Conservation (phyloP, 1,140 invertebrate species). For the Teleogryllus occipitalis region DNA sequence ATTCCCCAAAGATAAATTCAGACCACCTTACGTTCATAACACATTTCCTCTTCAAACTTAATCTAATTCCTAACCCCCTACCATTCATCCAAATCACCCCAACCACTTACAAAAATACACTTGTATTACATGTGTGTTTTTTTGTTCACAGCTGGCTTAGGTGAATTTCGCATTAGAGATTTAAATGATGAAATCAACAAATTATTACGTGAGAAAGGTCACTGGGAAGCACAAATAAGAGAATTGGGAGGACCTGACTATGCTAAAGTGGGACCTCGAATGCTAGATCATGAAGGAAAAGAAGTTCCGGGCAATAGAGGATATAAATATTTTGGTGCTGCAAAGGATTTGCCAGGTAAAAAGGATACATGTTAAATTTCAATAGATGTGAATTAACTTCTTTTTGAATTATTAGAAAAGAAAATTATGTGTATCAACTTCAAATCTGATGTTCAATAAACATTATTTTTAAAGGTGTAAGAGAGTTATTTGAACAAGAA, state of each 20-base stretch:
- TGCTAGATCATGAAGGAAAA: conserved; percentile 92
- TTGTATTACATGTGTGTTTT: neutral
- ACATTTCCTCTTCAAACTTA: too few species aligned
- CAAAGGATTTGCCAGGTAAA: conserved; percentile 87
- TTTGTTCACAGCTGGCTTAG: conserved; percentile 71
- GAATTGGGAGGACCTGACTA: conserved; percentile 95
- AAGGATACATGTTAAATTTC: too few species aligned
- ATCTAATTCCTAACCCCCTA: too few species aligned
- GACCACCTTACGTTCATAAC: too few species aligned
- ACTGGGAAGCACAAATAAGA: conserved; percentile 96
- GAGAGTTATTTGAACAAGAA: conserved; percentile 96
- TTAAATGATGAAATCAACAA: conserved; percentile 99
- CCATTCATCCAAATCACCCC: too few species aligned
- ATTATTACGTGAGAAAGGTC: conserved; percentile 84
- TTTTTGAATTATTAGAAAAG: neutral
- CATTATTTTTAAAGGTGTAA: conserved; percentile 56
- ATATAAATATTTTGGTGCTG: conserved; percentile 99
- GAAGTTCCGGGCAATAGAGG: conserved; percentile 97
- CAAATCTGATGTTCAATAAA: neutral
- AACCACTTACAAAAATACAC: too few species aligned
- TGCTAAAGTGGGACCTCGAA: conserved; percentile 79
- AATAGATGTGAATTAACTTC: too few species aligned
- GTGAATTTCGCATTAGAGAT: conserved; percentile 95
- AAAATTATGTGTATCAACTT: neutral
- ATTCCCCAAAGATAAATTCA: too few species aligned